phyloP scores from a whole-genome alignment of 64 coral and sea anemone genomes.

The Montipora foliosa region DNA sequence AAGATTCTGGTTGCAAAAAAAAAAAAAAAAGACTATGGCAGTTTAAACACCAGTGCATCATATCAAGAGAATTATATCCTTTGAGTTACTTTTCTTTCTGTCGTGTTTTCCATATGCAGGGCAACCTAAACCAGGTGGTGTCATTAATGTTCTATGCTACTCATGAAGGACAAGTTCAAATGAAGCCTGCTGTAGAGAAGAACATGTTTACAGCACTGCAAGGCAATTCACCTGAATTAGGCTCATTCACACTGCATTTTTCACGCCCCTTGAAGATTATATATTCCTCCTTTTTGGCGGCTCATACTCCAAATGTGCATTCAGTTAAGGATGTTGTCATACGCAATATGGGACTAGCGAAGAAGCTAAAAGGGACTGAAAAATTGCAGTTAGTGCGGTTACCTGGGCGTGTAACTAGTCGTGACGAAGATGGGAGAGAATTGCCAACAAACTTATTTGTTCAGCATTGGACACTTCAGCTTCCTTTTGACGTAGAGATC shows the following conservation, averaged over 20 bases:
- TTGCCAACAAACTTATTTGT: slow-evolving; percentile 84
- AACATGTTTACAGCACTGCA: slow-evolving; percentile 63
- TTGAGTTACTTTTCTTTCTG: background rate
- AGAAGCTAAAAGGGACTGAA: slow-evolving; percentile 40
- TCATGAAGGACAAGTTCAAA: slow-evolving; percentile 68
- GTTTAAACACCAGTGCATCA: no score
- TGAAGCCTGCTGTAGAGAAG: slow-evolving; percentile 62
- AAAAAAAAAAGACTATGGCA: no score
- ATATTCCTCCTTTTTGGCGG: slow-evolving; percentile 73
- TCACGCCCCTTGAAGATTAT: slow-evolving; percentile 51
- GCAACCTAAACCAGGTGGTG: slow-evolving; percentile 74
- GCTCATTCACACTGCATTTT: slow-evolving; percentile 77
- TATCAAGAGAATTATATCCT: background rate
- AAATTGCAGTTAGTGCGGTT: slow-evolving; percentile 67
- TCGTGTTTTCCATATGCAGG: slow-evolving; percentile 51
- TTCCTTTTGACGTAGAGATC: slow-evolving; percentile 92
- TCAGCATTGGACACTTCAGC: slow-evolving; percentile 78
- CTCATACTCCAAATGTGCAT: slow-evolving; percentile 88
- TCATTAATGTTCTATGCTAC: slow-evolving; percentile 93
- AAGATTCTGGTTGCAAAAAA: no score
- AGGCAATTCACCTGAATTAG: slow-evolving; percentile 87
- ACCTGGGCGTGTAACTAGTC: slow-evolving; percentile 57
- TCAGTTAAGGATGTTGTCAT: slow-evolving; percentile 90
- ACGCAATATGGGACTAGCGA: slow-evolving; percentile 67
- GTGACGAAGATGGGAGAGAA: slow-evolving; percentile 73